Conservation (phyloP, 2,888 invertebrate genomes). For the Papilio gigon region DNA sequence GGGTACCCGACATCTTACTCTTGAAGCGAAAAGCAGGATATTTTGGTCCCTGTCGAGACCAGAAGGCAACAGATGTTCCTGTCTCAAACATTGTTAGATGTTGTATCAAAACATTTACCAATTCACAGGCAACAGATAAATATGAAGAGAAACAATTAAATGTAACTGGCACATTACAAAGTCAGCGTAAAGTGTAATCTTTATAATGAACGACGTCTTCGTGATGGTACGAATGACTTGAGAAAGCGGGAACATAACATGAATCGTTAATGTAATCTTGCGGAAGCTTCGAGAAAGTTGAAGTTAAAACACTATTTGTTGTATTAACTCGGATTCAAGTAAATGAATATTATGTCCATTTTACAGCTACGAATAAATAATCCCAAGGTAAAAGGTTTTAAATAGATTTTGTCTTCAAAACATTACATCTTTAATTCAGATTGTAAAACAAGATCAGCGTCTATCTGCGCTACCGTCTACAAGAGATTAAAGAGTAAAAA, state of each 20-base stretch:
- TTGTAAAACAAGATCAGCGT: too few species aligned
- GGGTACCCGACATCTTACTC: too few species aligned
- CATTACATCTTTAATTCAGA: too few species aligned
- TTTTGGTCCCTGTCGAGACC: too few species aligned
- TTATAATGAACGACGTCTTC: slow-evolving; percentile 5
- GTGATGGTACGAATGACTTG: slow-evolving; percentile 4
- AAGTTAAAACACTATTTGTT: slow-evolving; percentile 13
- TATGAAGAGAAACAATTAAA: slow-evolving; percentile 10
- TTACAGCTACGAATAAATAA: neutral
- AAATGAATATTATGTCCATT: neutral
- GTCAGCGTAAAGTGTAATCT: slow-evolving; percentile 5
- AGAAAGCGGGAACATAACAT: slow-evolving; percentile 11
- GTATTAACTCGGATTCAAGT: neutral
- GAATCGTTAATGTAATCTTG: slow-evolving; percentile 17
- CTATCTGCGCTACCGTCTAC: too few species aligned
- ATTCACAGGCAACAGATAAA: neutral
- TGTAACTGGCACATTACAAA: neutral
- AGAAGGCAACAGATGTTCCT: too few species aligned
- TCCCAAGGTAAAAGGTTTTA: too few species aligned
- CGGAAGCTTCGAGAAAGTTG: neutral
- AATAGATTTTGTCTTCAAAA: too few species aligned
- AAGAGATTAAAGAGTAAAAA: too few species aligned
- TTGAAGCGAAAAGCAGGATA: too few species aligned
- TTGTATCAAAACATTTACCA: neutral
- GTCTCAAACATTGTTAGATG: neutral